Evolutionary conservation across 2,888 invertebrate genomes (phyloP), one percentile per base, ranked within the genome.

Genomic region (Eulithis testata): DNA sequence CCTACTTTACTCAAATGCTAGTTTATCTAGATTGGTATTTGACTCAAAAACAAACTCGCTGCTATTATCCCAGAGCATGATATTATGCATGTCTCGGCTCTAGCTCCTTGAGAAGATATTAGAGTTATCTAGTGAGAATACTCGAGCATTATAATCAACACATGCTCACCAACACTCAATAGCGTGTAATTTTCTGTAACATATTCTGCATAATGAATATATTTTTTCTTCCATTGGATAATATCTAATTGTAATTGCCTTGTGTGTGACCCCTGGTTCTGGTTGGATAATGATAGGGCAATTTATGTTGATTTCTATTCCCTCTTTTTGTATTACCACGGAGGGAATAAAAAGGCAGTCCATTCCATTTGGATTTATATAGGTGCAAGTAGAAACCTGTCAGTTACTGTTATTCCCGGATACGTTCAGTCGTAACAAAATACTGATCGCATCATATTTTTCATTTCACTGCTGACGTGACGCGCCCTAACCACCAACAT

Each of bases 391-490:
- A 21, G 47, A 37, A 14, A 52, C 45, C 40, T 60, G 60, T 14
- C 56, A 51, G 44, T 11, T 60, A 44, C 31, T 53, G 52, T 63
- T 53, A 53, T 43, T 49, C 36, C 56, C 11, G 45, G 36, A 36
- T 36, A 53, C 51, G 47, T 59, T 50, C 21, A 50, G n/a, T 60
- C 55, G 54, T 44, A 55, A 12, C 54, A 54, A 63, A 64, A 59
- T 60, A 60, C 55, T 56, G 56, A 60, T 57, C 65, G 53, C 53
- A 57, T 65, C 60, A 61, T 5, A 61, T 66, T 66, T 61, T 54
- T 54, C 61, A 62, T 62, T 57, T 61, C 53, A 53, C 53, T 36
- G 61, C 57, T 60, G 44, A 49, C 53, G 55, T 61, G 55, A 49
- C 57, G 27, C 54, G 52, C 45, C 56, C 52, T 57, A 51, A 44